phyloP scores from a whole-genome alignment of 2,113 vertebrate genomes.

The Uria lomvia region DNA sequence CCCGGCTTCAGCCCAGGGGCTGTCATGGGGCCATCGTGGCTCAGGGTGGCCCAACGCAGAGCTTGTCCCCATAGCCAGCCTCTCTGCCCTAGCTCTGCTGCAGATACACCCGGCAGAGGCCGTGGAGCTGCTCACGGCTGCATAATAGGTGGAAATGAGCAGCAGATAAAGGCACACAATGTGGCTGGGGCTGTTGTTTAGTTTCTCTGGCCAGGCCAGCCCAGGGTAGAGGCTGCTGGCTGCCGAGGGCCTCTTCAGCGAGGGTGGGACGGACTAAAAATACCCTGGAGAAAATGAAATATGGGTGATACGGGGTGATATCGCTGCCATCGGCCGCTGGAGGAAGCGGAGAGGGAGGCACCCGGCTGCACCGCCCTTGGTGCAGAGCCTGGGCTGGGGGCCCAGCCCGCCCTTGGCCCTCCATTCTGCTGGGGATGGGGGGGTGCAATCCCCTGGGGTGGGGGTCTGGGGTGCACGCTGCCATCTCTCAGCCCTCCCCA shows the following conservation, averaged over 20 bases:
- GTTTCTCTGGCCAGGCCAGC: not conserved
- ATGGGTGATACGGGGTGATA: constrained; percentile 25
- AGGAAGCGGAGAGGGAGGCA: constrained; percentile 46
- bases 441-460: not conserved
- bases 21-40: fast-evolving
- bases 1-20: not conserved
- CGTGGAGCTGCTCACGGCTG: not conserved
- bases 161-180: constrained; percentile 55
- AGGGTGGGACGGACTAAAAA: constrained; percentile 60
- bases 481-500: not conserved
- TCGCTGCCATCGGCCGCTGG: not conserved
- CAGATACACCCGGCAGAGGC: not conserved
- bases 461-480: not conserved
- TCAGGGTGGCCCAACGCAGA: not conserved
- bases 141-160: constrained; percentile 71
- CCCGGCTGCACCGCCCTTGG: not conserved
- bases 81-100: not conserved
- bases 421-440: not conserved
- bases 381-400: not conserved
- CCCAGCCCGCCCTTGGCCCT: not conserved
- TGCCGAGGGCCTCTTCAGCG: not conserved
- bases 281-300: constrained; percentile 51
- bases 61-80: not conserved
- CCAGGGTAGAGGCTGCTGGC: not conserved
- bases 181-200: constrained; percentile 10